Base-by-base conservation (phyloP, 2,797 vertebrate genomes). In the Coregonus sp. region DNA sequence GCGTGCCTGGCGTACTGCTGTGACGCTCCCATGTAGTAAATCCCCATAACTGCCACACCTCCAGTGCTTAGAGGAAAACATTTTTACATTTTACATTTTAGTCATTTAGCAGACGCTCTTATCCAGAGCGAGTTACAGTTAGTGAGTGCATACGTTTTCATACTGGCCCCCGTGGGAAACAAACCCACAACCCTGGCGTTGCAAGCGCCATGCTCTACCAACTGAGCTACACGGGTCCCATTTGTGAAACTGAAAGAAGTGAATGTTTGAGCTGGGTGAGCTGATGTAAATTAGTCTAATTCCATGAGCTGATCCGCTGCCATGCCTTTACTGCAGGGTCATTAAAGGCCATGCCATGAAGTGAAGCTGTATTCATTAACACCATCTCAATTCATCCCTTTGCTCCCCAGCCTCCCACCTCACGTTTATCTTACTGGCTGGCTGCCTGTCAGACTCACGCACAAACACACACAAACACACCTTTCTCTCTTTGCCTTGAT, bases 261-360 rank as follows among this genome's bases (percentile, higher is more conserved):
- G 25, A 25, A 25, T 25, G 25, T 25, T 25, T 25, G 25, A 25
- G 25, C 25, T 25, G 25, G 25, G 25, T 25, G 25, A 25, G 25
- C 25, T 25, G 25, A 25, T 25, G 25, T 25, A 25, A 25, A 25
- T 25, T 25, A 25, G 25, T 25, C 25, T 25, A 25, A 25, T 25
- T 25, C 25, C 25, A 25, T 25, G 25, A 25, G 25, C 59, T 52
- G 31, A 61, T 31, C 35, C 15, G 14, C 51, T 18, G 50, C n/a
- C 63, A 52, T 65, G 37, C 51, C 35, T 77, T 35, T 71, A 65
- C 70, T 66, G 56, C 40, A 12, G 61, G 70, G 70, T 56, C 71
- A 67, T 63, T 65, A 71, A n/a, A 65, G 29, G 54, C 61, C 67
- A 76, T 18, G 50, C 68, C 51, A 37, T 11, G 51, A 18, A 52